Conservation (phyloP, 92 coral and sea anemone genomes). For the Phenganax stokvisi region DNA sequence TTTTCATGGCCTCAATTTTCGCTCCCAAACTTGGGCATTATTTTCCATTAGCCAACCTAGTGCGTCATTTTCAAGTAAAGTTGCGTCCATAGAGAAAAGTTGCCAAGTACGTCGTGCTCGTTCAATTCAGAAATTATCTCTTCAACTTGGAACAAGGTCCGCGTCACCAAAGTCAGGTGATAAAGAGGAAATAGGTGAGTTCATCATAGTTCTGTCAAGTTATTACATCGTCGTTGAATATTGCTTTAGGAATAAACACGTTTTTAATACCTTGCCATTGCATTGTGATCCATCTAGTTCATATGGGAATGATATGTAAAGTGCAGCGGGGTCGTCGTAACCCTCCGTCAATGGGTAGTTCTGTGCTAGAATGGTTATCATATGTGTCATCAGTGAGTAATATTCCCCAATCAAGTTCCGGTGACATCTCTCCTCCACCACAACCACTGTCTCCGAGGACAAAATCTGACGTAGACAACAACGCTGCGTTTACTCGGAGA, state of each 20-base stretch:
- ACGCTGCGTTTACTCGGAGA: conserved; percentile 30
- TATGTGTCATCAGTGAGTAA: conserved; percentile 92
- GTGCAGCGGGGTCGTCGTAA: conserved; percentile 91
- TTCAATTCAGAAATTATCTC: conserved; percentile 74
- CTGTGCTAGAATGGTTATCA: conserved; percentile 88
- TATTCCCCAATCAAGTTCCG: conserved; percentile 65
- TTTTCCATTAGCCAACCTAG: conserved; percentile 69
- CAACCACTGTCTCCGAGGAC: conserved; percentile 46
- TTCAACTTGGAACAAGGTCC: conserved; percentile 72
- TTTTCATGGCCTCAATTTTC: conserved; percentile 92
- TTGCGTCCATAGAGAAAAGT: conserved; percentile 78
- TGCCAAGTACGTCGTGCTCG: conserved; percentile 91
- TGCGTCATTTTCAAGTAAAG: conserved; percentile 78
- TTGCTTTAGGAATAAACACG: background rate
- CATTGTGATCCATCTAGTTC: conserved; percentile 45
- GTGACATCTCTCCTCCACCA: conserved; percentile 47
- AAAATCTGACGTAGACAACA: background rate
- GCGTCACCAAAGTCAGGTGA: conserved; percentile 59
- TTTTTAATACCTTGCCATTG: no score
- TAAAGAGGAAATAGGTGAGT: conserved; percentile 50
- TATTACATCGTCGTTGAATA: background rate
- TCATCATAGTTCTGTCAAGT: background rate
- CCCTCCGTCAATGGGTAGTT: conserved; percentile 99
- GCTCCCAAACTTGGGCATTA: conserved; percentile 96
- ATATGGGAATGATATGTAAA: conserved; percentile 78